phyloP scores from a whole-genome alignment of 1,140 invertebrate genomes.

The Aphelenchoides avenae region DNA sequence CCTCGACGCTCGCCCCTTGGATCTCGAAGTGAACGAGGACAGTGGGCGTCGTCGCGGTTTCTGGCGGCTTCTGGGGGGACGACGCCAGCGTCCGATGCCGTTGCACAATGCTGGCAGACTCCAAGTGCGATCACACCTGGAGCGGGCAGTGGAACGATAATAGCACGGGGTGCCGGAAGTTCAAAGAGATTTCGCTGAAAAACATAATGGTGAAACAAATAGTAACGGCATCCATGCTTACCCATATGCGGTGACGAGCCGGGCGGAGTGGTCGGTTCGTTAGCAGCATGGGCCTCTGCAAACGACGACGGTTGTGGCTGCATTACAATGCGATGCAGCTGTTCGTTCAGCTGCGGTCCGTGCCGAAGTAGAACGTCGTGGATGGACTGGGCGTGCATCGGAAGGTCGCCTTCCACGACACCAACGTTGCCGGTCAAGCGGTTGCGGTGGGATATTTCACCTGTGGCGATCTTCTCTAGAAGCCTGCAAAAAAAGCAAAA shows the following conservation, averaged over 20 bases:
- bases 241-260: not conserved
- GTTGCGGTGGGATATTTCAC: not conserved
- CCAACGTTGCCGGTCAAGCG: constrained; percentile 22
- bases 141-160: no score
- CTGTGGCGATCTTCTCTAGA: constrained; percentile 1
- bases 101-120: no score
- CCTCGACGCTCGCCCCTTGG: constrained; percentile 44
- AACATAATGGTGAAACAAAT: not conserved
- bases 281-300: constrained; percentile 3
- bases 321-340: constrained; percentile 38
- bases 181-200: constrained; percentile 2
- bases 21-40: constrained; percentile 38
- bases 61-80: not conserved
- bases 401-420: constrained; percentile 48
- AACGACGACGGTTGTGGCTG: constrained; percentile 16
- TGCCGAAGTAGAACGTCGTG: constrained; percentile 51
- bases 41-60: not conserved
- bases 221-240: not conserved
- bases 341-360: constrained; percentile 42
- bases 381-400: constrained; percentile 53
- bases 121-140: no score
- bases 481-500: not conserved
- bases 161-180: no score
- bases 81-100: no score
- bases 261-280: no score